These are phyloP conservation scores for Antheraea pernyi DNA, from an alignment of 1,140 invertebrate species.

Conservation along the genomic window DNA sequence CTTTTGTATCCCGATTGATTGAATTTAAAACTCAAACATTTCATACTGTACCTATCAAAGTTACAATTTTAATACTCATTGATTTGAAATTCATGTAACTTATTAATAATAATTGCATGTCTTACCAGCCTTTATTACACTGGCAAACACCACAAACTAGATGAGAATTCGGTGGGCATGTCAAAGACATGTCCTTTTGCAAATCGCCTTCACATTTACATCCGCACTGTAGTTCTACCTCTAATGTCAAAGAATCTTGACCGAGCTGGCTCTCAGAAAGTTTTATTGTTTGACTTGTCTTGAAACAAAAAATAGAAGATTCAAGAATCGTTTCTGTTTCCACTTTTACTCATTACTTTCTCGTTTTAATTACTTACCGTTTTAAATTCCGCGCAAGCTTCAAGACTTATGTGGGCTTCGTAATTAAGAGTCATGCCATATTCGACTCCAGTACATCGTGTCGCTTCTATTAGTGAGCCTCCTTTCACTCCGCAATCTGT, in stretches of 20 bases:
- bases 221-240: slow-evolving; percentile 72
- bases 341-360: neutral
- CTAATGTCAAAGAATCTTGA: slow-evolving; percentile 67
- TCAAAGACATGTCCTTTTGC: slow-evolving; percentile 35
- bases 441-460: slow-evolving; percentile 78
- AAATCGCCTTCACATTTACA: slow-evolving; percentile 64
- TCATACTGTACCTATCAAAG: no score
- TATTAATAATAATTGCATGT: slow-evolving; percentile 3
- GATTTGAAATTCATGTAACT: no score
- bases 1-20: no score
- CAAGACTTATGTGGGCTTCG: slow-evolving; percentile 79
- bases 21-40: neutral
- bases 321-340: neutral
- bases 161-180: slow-evolving; percentile 75
- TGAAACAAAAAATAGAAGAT: slow-evolving; percentile 25
- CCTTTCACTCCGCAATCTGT: slow-evolving; percentile 78
- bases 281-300: slow-evolving; percentile 60
- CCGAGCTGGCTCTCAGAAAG: slow-evolving; percentile 78
- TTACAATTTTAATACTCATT: no score
- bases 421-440: slow-evolving; percentile 80
- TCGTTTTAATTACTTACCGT: slow-evolving; percentile 39
- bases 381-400: slow-evolving; percentile 71
- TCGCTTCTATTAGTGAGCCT: slow-evolving; percentile 64
- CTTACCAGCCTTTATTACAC: slow-evolving; percentile 81
- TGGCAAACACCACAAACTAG: slow-evolving; percentile 80